Conservation (phyloP, 2,888 invertebrate species). For the Ectropis crepuscularia region DNA sequence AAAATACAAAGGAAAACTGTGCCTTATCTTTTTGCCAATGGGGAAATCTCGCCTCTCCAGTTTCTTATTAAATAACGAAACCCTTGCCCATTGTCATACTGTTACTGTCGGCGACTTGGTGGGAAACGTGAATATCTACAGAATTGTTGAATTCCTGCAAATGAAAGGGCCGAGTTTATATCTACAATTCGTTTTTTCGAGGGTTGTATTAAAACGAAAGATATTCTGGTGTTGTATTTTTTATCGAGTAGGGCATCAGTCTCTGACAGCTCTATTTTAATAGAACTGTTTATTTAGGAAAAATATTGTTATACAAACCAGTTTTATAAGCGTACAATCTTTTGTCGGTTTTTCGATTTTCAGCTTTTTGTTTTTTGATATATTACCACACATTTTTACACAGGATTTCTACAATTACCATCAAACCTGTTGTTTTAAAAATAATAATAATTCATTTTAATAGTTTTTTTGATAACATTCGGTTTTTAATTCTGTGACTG, state of each 20-base stretch:
- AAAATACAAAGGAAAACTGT: constrained; percentile 17
- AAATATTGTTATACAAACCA: neutral
- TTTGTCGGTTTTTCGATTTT: too few relatives aligned
- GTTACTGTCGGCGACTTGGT: constrained; percentile 20
- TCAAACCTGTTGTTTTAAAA: too few relatives aligned
- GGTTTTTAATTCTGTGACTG: too few relatives aligned
- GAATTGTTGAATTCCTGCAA: constrained; percentile 22
- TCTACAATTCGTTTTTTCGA: constrained; percentile 30
- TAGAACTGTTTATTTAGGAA: neutral
- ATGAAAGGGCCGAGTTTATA: constrained; percentile 27
- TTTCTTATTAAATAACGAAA: constrained; percentile 31
- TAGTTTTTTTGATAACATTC: too few relatives aligned
- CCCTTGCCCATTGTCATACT: constrained; percentile 30
- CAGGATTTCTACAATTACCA: too few relatives aligned
- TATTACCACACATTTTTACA: too few relatives aligned
- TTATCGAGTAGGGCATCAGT: constrained; percentile 1
- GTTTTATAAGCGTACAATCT: too few relatives aligned
- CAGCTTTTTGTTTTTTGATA: too few relatives aligned
- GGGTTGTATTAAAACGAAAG: constrained; percentile 21
- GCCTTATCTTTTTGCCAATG: constrained; percentile 22
- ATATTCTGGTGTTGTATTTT: constrained; percentile 7
- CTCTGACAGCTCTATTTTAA: constrained; percentile 4
- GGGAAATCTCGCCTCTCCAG: constrained; percentile 24
- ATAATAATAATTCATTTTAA: too few relatives aligned
- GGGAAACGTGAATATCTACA: constrained; percentile 26